A percentile compares a stretch with the other conserved stretches of the same genome.
Evolutionary conservation across 92 coral and sea anemone genomes (phyloP).

Genomic region (Parazoanthus atlanticus): DNA sequence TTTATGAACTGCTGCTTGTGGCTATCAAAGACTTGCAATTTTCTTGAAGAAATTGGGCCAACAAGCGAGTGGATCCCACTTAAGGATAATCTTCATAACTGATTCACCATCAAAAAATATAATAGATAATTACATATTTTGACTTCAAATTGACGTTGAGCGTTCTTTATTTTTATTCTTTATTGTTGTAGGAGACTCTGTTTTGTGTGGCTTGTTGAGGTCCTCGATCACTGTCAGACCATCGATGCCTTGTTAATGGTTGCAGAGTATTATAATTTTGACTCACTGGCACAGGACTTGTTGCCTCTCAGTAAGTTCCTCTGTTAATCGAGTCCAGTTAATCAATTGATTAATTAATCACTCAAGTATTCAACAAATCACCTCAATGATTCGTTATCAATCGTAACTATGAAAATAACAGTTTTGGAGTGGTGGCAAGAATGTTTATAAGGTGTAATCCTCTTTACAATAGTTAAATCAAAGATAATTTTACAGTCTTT

Average conservation of each 20-base stretch:
- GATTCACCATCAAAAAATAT: too few relatives aligned
- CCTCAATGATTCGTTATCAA: too few relatives aligned
- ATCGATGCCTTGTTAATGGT: conserved; percentile 56
- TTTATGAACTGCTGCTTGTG: too few relatives aligned
- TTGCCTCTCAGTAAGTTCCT: conserved; percentile 86
- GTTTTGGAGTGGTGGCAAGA: too few relatives aligned
- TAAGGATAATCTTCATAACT: too few relatives aligned
- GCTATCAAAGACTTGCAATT: too few relatives aligned
- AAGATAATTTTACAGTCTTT: too few relatives aligned
- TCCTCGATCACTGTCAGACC: conserved; percentile 65
- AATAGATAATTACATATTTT: too few relatives aligned
- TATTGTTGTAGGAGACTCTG: conserved; percentile 71
- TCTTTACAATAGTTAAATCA: too few relatives aligned
- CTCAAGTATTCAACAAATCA: too few relatives aligned
- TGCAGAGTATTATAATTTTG: conserved; percentile 64
- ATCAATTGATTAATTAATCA: neutral
- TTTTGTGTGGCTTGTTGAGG: conserved; percentile 87
- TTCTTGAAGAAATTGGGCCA: neutral
- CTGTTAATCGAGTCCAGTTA: neutral
- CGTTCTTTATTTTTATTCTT: neutral
- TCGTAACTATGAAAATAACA: too few relatives aligned
- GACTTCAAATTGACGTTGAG: neutral
- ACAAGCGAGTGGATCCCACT: neutral
- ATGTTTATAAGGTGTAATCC: too few relatives aligned
- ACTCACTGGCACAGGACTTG: conserved; percentile 72